Base-by-base conservation (phyloP, 2,113 vertebrate species). In the Lepus europaeus region DNA sequence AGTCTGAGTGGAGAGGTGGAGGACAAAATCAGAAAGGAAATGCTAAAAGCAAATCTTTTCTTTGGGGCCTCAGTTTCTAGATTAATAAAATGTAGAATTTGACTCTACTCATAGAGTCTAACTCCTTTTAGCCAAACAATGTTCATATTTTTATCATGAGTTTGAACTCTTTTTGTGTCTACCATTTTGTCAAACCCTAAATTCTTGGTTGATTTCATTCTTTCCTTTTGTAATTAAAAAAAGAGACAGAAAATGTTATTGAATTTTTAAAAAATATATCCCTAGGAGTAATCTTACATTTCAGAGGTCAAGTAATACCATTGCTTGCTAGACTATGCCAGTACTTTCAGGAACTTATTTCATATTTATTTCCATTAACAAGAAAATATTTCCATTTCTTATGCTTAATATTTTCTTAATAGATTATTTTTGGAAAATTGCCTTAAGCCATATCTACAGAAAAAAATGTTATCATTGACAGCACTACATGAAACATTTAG, bases 391-490 rank as follows among this genome's bases (percentile, higher is more conserved):
- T 91, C 82, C n/a, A 82, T 89, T 91, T 88, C 53, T 8, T 53
- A 59, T 85, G 16, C 10, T 95, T 11, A 49, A 68, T 86, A 86
- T 94, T 95, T 89, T 89, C 73, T 93, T 88, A 87, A 83, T 89
- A 79, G 77, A 27, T 74, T 87, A 81, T 97, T 93, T 66, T 59
- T 5, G 45, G n/a, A 89, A 94, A 96, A 87, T 6, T 76, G 39
- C 51, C 51, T 93, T 80, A 84, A 90, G 56, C 2, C 39, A 90
- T 12, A 66, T 88, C 39, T 95, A 16, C 25, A 80, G 29, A 80
- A 73, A 95, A 95, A 93, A 93, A 66, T 94, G 19, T 63, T 74
- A 68, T 82, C 79, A 49, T 70, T 93, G 39, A 29, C 49, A 95
- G 14, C 29, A 93, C 92, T 91, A 51, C 6, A 81, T 85, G 64